A percentile compares a stretch with the other conserved stretches of the same genome.
These are phyloP conservation scores for Hydriomena furcata DNA, from an alignment of 2,888 invertebrate genomes.

Conservation along the genomic window DNA sequence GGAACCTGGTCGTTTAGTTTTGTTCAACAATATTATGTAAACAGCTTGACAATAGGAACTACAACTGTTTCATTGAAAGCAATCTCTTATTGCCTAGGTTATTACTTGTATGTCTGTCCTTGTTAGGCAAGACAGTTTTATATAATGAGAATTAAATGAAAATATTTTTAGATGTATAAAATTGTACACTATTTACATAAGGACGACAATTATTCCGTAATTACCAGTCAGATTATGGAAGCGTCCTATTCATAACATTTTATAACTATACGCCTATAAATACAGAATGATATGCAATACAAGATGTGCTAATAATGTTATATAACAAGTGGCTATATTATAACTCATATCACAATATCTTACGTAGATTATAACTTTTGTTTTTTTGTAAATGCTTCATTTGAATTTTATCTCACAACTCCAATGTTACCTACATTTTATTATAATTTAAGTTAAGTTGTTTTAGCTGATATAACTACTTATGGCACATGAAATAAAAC, in stretches of 20 bases:
- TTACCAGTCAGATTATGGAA: conserved; percentile 53
- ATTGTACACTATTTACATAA: conserved; percentile 44
- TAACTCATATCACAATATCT: conserved; percentile 79
- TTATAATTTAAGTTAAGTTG: conserved; percentile 35
- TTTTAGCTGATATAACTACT: conserved; percentile 56
- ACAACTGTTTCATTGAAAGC: conserved; percentile 41
- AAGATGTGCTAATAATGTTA: conserved; percentile 73
- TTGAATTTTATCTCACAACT: conserved; percentile 79
- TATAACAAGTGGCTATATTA: conserved; percentile 77
- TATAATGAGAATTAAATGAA: conserved; percentile 28
- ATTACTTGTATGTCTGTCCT: conserved; percentile 30
- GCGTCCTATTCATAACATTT: conserved; percentile 46
- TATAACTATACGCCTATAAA: conserved; percentile 60
- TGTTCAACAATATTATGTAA: conserved; percentile 38
- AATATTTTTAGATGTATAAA: conserved; percentile 54
- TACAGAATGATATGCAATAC: conserved; percentile 80
- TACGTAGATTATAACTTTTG: conserved; percentile 76
- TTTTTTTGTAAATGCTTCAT: conserved; percentile 66
- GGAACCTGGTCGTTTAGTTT: conserved; percentile 22
- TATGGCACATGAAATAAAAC: conserved; percentile 77
- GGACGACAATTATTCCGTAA: conserved; percentile 33
- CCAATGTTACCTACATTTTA: conserved; percentile 64
- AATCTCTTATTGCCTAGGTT: conserved; percentile 24
- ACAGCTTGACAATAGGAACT: conserved; percentile 56
- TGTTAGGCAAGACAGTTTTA: conserved; percentile 40